phyloP scores from a whole-genome alignment of 2,113 vertebrate genomes.

The Daubentonia madagascariensis region DNA sequence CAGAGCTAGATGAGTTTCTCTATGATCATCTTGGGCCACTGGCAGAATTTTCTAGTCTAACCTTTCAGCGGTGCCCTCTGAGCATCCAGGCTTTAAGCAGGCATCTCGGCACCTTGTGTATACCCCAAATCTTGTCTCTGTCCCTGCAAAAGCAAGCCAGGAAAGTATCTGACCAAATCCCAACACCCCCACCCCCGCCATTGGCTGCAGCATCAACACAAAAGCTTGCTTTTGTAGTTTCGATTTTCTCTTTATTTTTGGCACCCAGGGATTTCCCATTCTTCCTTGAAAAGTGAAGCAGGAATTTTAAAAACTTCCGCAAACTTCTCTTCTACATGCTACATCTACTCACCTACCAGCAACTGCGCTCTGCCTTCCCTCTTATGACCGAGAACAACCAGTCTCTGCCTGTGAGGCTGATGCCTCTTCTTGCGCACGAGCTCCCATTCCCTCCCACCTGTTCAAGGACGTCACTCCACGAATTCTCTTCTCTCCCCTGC shows the following conservation, averaged over 20 bases:
- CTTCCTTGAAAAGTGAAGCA: neutral
- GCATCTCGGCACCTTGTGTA: neutral
- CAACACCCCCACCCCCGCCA: neutral
- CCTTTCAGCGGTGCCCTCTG: neutral
- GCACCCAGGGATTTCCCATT: neutral
- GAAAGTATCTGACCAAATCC: neutral
- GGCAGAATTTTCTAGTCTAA: neutral
- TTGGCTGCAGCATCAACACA: neutral
- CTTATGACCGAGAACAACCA: neutral
- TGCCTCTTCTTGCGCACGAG: neutral
- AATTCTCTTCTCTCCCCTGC: neutral
- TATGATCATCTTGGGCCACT: neutral
- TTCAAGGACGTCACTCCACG: neutral
- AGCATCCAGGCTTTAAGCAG: neutral
- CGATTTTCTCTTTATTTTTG: neutral
- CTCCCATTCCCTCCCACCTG: neutral
- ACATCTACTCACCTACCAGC: neutral
- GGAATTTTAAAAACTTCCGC: neutral
- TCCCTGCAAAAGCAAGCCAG: neutral
- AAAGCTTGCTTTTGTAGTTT: neutral
- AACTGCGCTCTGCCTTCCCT: neutral
- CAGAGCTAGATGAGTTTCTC: neutral
- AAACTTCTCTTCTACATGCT: neutral
- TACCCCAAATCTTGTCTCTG: neutral
- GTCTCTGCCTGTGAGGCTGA: neutral